Evolutionary conservation across 2,797 vertebrate species (phyloP).

Genomic region (Dermochelys coriacea): DNA sequence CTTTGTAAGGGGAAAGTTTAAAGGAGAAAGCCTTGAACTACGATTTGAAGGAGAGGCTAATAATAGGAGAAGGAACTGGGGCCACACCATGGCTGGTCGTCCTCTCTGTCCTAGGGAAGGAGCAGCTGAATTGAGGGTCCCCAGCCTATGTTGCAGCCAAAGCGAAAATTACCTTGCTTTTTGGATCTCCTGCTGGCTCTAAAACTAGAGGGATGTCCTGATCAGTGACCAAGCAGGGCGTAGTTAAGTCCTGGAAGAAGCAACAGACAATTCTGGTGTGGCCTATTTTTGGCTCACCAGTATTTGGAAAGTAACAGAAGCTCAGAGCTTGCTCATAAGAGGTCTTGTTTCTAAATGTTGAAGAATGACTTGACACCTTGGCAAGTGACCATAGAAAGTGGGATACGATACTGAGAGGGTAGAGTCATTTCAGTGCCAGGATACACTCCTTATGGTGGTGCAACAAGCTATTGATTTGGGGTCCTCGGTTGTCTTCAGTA

Average conservation of each 20-base stretch:
- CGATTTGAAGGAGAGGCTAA: conserved; percentile 59
- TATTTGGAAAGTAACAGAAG: conserved; percentile 51
- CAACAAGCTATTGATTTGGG: neutral
- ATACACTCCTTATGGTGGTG: neutral
- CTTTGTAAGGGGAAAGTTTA: conserved; percentile 60
- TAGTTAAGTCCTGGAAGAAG: conserved; percentile 79
- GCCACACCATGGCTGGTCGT: conserved; percentile 61
- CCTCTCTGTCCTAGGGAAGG: conserved; percentile 56
- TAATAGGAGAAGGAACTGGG: conserved; percentile 52
- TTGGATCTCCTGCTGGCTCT: conserved; percentile 74
- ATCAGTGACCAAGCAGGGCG: conserved; percentile 76
- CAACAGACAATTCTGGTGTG: conserved; percentile 76
- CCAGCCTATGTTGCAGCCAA: conserved; percentile 63
- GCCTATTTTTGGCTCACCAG: conserved; percentile 62
- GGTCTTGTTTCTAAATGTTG: neutral
- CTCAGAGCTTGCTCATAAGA: conserved; percentile 31
- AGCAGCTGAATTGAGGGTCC: conserved; percentile 56
- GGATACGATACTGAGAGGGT: neutral
- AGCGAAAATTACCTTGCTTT: conserved; percentile 73
- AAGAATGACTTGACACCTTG: conserved; percentile 4
- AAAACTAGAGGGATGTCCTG: conserved; percentile 76
- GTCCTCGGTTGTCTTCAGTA: neutral
- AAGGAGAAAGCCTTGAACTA: conserved; percentile 64
- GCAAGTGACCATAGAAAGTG: neutral
- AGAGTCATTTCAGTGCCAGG: neutral